Evolutionary conservation across 2,113 vertebrate genomes (phyloP).

Genomic region (Myxocyprinus asiaticus): DNA sequence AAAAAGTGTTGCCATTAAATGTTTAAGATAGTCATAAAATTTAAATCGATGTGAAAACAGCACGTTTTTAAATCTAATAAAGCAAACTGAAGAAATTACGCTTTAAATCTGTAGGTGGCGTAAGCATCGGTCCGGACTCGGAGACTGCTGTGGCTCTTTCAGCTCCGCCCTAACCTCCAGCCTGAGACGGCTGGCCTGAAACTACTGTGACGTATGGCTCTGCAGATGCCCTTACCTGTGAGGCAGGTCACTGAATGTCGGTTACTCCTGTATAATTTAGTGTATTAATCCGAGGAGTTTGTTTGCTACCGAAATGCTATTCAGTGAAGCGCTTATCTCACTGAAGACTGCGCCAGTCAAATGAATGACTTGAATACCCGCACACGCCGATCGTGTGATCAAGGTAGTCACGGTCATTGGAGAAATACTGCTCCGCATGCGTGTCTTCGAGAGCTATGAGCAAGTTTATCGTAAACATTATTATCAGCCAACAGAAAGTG

Average conservation of each 20-base stretch:
- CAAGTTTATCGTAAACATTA: background rate
- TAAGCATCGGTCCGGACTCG: too few relatives aligned
- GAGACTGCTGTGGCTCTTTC: too few relatives aligned
- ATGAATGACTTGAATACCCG: background rate
- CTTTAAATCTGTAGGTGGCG: too few relatives aligned
- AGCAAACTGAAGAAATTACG: too few relatives aligned
- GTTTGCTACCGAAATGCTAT: background rate
- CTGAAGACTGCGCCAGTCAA: background rate
- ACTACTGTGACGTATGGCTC: background rate
- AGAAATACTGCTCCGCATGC: background rate
- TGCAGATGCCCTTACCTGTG: background rate
- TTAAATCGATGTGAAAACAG: too few relatives aligned
- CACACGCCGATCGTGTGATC: background rate
- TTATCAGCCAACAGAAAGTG: background rate
- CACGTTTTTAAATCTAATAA: too few relatives aligned
- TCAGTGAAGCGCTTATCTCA: background rate
- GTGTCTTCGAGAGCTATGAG: background rate
- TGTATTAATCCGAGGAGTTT: background rate
- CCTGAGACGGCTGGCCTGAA: too few relatives aligned
- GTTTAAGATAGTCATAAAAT: too few relatives aligned
- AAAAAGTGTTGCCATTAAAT: too few relatives aligned
- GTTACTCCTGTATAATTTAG: background rate
- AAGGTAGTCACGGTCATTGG: background rate
- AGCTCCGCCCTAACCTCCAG: too few relatives aligned
- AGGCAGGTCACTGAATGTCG: background rate